Evolutionary conservation across 53 echinoderm and acorn worm genomes (phyloP).

Genomic region (Antedon mediterranea): DNA sequence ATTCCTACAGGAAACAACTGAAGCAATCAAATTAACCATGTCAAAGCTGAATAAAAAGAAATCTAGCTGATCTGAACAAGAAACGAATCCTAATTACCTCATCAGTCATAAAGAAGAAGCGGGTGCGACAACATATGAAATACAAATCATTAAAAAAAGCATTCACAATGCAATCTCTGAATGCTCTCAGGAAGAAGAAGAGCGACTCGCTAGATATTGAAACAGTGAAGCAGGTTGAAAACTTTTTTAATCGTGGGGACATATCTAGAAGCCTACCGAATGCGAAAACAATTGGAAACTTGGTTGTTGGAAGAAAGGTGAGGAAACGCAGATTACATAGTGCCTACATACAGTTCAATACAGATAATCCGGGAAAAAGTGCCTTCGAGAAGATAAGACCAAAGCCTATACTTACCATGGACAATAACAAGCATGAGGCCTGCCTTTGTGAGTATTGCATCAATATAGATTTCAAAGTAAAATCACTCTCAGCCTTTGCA

Average conservation of each 20-base stretch:
- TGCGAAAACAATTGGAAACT: not conserved
- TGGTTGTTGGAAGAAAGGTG: not conserved
- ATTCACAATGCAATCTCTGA: not conserved
- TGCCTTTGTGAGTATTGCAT: conserved; percentile 1
- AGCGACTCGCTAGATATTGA: not conserved
- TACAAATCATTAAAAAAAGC: not conserved
- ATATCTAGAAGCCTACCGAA: not conserved
- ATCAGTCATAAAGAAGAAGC: not conserved
- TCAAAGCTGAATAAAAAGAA: too few species aligned
- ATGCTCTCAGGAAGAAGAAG: not conserved
- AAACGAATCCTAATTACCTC: too few species aligned
- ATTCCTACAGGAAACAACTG: too few species aligned
- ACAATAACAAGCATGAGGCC: not conserved
- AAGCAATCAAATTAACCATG: too few species aligned
- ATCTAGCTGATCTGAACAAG: too few species aligned
- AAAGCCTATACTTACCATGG: not conserved
- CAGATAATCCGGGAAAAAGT: not conserved
- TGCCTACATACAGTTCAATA: not conserved
- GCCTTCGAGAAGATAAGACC: not conserved
- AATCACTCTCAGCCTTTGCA: not conserved
- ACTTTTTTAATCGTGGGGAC: not conserved
- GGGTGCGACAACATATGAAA: not conserved
- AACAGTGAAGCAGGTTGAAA: not conserved
- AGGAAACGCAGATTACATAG: not conserved
- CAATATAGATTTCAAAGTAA: conserved; percentile 16